These are phyloP conservation scores for Protaetia brevitarsis DNA, from an alignment of 1,140 invertebrate genomes.

Conservation along the genomic window DNA sequence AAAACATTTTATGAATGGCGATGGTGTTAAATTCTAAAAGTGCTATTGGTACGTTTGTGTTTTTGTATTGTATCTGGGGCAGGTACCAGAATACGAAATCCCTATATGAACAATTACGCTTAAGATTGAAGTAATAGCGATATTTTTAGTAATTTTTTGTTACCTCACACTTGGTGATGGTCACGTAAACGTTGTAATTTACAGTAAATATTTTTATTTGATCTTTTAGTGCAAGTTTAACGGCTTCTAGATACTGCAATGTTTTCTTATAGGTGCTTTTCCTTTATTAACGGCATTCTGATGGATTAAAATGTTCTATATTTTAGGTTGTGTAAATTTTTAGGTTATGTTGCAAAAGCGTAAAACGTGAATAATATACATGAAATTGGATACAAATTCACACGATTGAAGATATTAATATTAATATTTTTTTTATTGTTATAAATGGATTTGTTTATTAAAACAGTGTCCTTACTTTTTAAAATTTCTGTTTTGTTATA, in stretches of 20 bases:
- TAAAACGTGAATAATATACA: too few relatives aligned
- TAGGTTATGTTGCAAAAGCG: too few relatives aligned
- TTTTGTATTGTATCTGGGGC: conserved; percentile 91
- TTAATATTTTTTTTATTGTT: too few relatives aligned
- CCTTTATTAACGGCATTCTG: conserved; percentile 95
- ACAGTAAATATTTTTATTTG: conserved; percentile 82
- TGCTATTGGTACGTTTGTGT: conserved; percentile 87
- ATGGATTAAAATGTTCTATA: neutral
- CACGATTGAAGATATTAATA: too few relatives aligned
- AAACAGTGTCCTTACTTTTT: too few relatives aligned
- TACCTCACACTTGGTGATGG: conserved; percentile 68
- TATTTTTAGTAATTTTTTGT: conserved; percentile 24
- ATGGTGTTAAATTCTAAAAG: conserved; percentile 86
- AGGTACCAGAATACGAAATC: conserved; percentile 94
- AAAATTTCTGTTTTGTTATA: too few relatives aligned
- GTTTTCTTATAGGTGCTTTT: conserved; percentile 80
- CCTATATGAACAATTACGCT: conserved; percentile 49
- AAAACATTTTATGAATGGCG: conserved; percentile 91
- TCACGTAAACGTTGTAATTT: conserved; percentile 72
- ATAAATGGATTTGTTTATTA: too few relatives aligned
- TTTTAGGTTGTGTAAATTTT: too few relatives aligned
- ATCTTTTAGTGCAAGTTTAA: conserved; percentile 76
- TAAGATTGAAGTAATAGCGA: neutral
- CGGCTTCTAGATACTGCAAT: conserved; percentile 79
- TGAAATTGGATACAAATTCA: too few relatives aligned